Percentiles rank a stretch among this genome's conserved stretches.
Conservation (phyloP, 2,113 vertebrate species). For the Turnix velox region DNA sequence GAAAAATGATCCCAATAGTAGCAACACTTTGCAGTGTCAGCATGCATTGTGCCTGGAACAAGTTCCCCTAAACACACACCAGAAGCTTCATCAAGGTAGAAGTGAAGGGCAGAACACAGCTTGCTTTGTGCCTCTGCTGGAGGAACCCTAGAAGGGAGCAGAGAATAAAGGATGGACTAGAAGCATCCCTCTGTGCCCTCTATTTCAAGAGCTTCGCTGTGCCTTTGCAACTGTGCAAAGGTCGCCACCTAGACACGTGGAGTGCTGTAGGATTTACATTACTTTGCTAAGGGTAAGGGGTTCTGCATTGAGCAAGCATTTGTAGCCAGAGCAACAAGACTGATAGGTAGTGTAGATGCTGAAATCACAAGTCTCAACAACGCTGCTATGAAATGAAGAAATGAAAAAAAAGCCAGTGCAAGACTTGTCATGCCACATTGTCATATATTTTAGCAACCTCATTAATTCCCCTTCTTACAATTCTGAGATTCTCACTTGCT, state of each 20-base stretch:
- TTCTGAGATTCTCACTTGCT: not conserved
- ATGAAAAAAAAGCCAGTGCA: not conserved
- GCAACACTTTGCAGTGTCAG: not conserved
- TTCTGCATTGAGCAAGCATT: not conserved
- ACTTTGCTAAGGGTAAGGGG: not conserved
- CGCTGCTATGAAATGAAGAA: not conserved
- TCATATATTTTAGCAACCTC: not conserved
- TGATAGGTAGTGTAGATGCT: not conserved
- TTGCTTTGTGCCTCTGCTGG: not conserved
- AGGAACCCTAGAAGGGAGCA: not conserved
- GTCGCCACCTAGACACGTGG: not conserved
- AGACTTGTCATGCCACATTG: not conserved
- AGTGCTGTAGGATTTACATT: not conserved
- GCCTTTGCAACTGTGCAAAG: not conserved
- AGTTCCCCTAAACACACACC: not conserved
- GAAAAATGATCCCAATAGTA: not conserved
- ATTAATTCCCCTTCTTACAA: not conserved
- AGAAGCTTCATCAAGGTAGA: not conserved
- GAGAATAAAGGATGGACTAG: not conserved
- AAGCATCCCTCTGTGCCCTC: not conserved
- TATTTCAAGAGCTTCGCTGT: not conserved
- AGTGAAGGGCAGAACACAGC: not conserved
- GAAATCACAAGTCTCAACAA: not conserved
- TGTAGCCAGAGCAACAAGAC: not conserved
- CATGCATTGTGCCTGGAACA: not conserved